Evolutionary conservation across 2,113 vertebrate species (phyloP).

Genomic region (Hemichromis elongatus): DNA sequence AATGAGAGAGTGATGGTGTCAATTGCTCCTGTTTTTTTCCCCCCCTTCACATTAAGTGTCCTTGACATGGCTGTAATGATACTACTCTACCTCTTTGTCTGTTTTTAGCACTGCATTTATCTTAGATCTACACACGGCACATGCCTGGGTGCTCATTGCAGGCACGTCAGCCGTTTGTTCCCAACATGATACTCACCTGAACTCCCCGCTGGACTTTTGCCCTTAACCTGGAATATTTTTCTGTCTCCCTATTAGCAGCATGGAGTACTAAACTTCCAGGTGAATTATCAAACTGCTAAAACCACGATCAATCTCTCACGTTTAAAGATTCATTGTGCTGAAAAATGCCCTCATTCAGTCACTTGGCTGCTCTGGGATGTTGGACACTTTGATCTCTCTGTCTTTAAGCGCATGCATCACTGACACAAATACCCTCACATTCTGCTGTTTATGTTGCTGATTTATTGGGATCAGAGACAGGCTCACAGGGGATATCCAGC

Average conservation of each 20-base stretch:
- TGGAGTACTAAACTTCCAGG: background rate
- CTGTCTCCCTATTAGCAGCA: background rate
- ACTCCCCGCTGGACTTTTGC: constrained; percentile 8
- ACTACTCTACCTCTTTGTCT: constrained; percentile 41
- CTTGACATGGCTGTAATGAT: constrained; percentile 58
- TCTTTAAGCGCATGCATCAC: background rate
- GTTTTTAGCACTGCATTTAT: constrained; percentile 50
- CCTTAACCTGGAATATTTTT: background rate
- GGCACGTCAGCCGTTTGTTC: constrained; percentile 27
- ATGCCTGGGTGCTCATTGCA: background rate
- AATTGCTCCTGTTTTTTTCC: background rate
- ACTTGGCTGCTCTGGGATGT: background rate
- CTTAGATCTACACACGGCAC: background rate
- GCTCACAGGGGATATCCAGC: background rate
- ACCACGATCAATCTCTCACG: background rate
- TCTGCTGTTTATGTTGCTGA: constrained; percentile 5
- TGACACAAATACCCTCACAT: background rate
- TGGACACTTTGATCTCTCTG: background rate
- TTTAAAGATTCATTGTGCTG: constrained; percentile 24
- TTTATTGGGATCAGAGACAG: constrained; percentile 33
- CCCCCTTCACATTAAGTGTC: constrained; percentile 47
- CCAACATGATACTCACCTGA: constrained; percentile 48
- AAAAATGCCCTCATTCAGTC: constrained; percentile 35
- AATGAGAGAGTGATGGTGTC: constrained; percentile 61
- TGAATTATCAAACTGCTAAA: constrained; percentile 11